phyloP scores from a whole-genome alignment of 92 coral and sea anemone species.

The Montipora capitata region DNA sequence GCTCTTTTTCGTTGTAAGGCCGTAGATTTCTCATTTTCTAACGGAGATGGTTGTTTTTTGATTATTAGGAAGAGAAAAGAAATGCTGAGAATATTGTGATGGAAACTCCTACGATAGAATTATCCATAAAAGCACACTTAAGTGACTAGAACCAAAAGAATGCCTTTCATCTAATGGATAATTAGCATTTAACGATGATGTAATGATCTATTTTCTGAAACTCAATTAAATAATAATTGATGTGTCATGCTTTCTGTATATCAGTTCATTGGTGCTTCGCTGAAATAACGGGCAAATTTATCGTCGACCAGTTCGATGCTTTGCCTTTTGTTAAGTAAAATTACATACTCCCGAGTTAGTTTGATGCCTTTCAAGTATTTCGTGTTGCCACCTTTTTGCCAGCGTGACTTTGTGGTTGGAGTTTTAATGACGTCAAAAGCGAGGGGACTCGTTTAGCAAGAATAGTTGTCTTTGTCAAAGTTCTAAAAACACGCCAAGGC shows the following conservation, averaged over 20 bases:
- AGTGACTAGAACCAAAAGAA: not conserved
- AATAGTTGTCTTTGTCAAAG: not conserved
- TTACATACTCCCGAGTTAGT: not conserved
- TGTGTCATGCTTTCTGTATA: not conserved
- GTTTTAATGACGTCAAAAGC: conserved; percentile 42
- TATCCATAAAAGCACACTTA: not conserved
- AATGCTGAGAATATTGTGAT: not conserved
- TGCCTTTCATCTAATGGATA: not conserved
- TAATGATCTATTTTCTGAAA: conserved; percentile 16
- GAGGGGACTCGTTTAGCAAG: conserved; percentile 16
- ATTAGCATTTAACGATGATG: conserved; percentile 37
- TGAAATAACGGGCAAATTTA: not conserved
- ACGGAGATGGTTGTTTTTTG: too few species aligned
- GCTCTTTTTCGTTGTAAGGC: not conserved
- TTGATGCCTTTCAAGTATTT: not conserved
- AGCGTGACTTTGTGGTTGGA: conserved; percentile 32
- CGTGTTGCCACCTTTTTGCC: conserved; percentile 22
- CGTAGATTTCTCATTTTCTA: not conserved
- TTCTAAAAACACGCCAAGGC: conserved; percentile 32
- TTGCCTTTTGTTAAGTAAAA: too few species aligned
- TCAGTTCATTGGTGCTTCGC: not conserved
- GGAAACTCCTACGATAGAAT: not conserved
- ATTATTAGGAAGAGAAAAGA: not conserved
- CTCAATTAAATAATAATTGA: not conserved
- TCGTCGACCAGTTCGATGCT: not conserved